Base-by-base conservation (phyloP, 92 coral and sea anemone genomes). In the Parazoanthus darwini region DNA sequence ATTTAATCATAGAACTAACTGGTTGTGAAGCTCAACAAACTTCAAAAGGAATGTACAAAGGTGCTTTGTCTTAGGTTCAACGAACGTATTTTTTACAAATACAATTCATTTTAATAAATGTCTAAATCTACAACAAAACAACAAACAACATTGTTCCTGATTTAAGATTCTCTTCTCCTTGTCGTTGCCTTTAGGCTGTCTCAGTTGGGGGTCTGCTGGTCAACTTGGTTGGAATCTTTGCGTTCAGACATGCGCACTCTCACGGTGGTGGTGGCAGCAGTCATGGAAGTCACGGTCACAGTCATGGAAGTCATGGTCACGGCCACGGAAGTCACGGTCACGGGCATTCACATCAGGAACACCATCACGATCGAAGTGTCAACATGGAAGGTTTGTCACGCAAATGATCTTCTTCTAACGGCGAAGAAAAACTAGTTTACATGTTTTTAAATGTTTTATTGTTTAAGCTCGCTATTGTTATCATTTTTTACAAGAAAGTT, bases 161-260 rank as follows among this genome's bases (percentile, higher is more conserved):
- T 44, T 35, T 88, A 26, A 48, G 58, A 3, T 26, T 5, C 16
- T 11, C 46, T 29, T 63, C 48, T 35, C 59, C 18, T 1, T 35
- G 7, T 51, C 9, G 20, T 50, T 11, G 78, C 63, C 71, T 72
- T 37, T 67, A 97, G 99, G 96, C 89, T 10, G 99, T 97, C 74
- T 97, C 99, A 46, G 97, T 97, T 63, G 88, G 92, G 56, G 99
- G 99, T 13, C 95, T 97, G 25, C 82, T 97, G 78, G 99, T 97
- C 65, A 97, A 97, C 78, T 85, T 97, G 22, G 98, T 94, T 20
- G 99, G 99, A 73, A 97, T 97, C 82, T 90, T 95, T 86, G 99
- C 99, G 38, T 97, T 97, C 84, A 94, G 99, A 76, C 99, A 97
- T 89, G 99, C 99, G 71, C 99, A 96, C 84, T 90, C 98, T 50